A percentile compares a stretch with the other conserved stretches of the same genome.
Conservation (phyloP, 2,797 vertebrate species). For the Gallirallus australis region DNA sequence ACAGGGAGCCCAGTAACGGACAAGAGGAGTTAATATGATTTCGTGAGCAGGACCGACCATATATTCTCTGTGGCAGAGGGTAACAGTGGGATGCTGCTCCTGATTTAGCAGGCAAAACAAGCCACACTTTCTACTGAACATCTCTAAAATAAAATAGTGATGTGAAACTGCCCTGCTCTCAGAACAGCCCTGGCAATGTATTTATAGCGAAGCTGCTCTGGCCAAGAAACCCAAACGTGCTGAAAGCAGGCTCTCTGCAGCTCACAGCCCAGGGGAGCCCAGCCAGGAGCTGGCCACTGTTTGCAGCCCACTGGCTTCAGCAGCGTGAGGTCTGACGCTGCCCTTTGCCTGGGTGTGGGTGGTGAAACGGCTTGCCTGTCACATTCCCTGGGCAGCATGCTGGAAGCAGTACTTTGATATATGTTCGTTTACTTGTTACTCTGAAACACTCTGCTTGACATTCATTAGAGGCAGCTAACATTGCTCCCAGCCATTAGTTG, state of each 20-base stretch:
- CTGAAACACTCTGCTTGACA: not conserved
- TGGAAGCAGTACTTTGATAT: not conserved
- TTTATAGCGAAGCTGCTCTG: not conserved
- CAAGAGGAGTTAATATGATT: not conserved
- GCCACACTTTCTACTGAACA: not conserved
- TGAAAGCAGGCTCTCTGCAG: not conserved
- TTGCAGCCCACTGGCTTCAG: not conserved
- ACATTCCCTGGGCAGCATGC: not conserved
- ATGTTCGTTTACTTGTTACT: not conserved
- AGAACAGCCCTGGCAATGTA: not conserved
- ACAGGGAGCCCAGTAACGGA: not conserved
- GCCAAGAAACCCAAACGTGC: not conserved
- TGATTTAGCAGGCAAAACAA: not conserved
- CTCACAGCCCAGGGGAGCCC: accelerated
- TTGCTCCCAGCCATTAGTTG: not conserved
- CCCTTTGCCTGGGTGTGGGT: accelerated
- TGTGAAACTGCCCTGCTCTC: not conserved
- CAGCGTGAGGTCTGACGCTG: accelerated
- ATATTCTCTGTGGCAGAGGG: not conserved
- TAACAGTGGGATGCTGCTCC: not conserved
- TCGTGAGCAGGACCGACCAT: not conserved
- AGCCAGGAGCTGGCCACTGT: accelerated
- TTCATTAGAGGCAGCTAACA: not conserved
- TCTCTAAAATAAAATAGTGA: not conserved
- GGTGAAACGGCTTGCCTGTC: not conserved